Evolutionary conservation across 2,888 invertebrate genomes (phyloP).

Genomic region (Cheilosia grossa): DNA sequence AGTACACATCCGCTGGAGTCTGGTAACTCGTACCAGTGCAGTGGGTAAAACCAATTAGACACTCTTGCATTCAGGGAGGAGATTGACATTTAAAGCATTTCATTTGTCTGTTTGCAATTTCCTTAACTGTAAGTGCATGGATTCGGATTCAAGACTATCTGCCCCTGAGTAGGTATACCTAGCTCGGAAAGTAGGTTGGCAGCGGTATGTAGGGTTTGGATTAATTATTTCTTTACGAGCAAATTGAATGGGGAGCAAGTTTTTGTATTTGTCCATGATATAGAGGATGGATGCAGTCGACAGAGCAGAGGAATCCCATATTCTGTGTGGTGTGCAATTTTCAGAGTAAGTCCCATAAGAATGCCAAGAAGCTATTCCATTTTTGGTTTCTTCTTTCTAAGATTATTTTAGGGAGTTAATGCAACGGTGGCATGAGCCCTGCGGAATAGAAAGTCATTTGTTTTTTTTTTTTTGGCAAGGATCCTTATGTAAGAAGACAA

Average conservation of each 20-base stretch:
- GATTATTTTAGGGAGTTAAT: slow-evolving; percentile 35
- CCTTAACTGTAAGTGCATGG: slow-evolving; percentile 34
- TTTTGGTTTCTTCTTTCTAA: slow-evolving; percentile 4
- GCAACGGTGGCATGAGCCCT: slow-evolving; percentile 10
- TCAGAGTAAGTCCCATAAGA: slow-evolving; percentile 29
- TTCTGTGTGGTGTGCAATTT: slow-evolving; percentile 51
- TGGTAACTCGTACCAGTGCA: slow-evolving; percentile 5
- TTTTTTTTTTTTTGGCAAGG: slow-evolving; percentile 2
- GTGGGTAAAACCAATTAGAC: slow-evolving; percentile 69
- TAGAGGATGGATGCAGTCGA: slow-evolving; percentile 20
- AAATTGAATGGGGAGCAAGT: slow-evolving; percentile 66
- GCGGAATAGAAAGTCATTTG: slow-evolving; percentile 31
- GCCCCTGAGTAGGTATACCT: background rate
- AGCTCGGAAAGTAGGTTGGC: slow-evolving; percentile 38
- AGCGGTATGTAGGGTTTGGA: slow-evolving; percentile 33
- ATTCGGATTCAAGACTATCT: background rate
- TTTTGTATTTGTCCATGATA: slow-evolving; percentile 51
- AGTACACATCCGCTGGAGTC: no score
- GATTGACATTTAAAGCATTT: slow-evolving; percentile 70
- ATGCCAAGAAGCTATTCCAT: background rate
- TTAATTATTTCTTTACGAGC: slow-evolving; percentile 64
- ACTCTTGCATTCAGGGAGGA: slow-evolving; percentile 60
- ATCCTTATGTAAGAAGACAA: background rate
- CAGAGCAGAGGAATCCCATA: slow-evolving; percentile 36
- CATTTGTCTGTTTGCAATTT: slow-evolving; percentile 68